Percentiles rank a stretch among this genome's conserved stretches.
Evolutionary conservation across 37 sponge, comb jelly and placozoan genomes (phyloP).

Genomic region (Beroe forskalii): DNA sequence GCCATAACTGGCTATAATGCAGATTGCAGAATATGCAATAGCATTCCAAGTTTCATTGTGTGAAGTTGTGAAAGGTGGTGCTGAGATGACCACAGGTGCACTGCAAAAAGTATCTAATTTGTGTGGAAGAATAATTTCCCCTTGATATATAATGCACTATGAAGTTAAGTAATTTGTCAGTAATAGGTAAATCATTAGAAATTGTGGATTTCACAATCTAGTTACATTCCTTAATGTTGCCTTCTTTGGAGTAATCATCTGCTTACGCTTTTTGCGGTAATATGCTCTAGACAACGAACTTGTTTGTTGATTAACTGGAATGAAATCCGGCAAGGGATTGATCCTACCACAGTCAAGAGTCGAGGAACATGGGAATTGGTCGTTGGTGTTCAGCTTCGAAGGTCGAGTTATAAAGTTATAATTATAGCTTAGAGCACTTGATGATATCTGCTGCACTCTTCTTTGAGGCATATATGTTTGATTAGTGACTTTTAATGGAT

Average conservation of each 20-base stretch:
- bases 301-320: background rate
- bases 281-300: background rate
- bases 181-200: too few relatives aligned
- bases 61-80: too few relatives aligned
- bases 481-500: background rate
- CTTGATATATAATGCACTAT: too few relatives aligned
- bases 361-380: background rate
- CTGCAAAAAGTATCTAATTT: too few relatives aligned
- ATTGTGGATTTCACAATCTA: background rate
- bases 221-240: background rate
- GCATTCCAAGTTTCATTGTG: too few relatives aligned
- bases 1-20: too few relatives aligned
- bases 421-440: background rate
- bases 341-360: background rate
- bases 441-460: background rate
- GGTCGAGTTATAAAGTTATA: background rate
- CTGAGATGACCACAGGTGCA: too few relatives aligned
- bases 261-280: constrained; percentile 9
- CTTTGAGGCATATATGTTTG: too few relatives aligned
- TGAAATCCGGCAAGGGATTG: background rate
- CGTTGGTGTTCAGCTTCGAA: background rate
- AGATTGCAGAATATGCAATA: too few relatives aligned
- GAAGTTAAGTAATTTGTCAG: too few relatives aligned
- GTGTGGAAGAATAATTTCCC: too few relatives aligned
- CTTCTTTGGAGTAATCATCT: background rate